phyloP scores from a whole-genome alignment of 2,888 invertebrate species.

The Erebia palarica region DNA sequence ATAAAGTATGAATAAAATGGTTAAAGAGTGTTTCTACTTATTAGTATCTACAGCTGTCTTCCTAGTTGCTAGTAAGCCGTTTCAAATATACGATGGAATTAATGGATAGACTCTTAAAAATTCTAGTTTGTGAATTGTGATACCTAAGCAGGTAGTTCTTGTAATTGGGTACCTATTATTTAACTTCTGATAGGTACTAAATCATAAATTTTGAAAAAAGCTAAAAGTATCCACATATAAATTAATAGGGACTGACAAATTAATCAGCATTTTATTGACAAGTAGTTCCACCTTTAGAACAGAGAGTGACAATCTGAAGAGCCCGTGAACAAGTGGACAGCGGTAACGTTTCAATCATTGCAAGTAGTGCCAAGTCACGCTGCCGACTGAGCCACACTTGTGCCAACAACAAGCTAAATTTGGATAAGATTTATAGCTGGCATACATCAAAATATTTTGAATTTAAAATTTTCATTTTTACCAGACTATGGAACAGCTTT shows the following conservation, averaged over 20 bases:
- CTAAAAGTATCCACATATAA: background rate
- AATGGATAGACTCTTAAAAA: too few relatives aligned
- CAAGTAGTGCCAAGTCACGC: slow-evolving; percentile 55
- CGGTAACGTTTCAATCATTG: slow-evolving; percentile 50
- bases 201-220: background rate
- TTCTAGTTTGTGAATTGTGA: too few relatives aligned
- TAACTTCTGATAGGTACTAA: background rate
- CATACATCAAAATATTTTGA: background rate
- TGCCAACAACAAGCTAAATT: slow-evolving; percentile 24
- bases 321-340: slow-evolving; percentile 46
- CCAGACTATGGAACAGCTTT: background rate
- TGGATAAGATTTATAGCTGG: slow-evolving; percentile 27
- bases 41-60: too few relatives aligned
- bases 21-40: too few relatives aligned
- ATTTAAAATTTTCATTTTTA: background rate
- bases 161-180: too few relatives aligned
- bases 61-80: too few relatives aligned
- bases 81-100: too few relatives aligned
- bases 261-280: slow-evolving; percentile 25
- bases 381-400: slow-evolving; percentile 14
- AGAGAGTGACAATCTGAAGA: slow-evolving; percentile 37
- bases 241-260: slow-evolving; percentile 13
- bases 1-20: too few relatives aligned
- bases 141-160: too few relatives aligned
- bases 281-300: slow-evolving; percentile 22